Percentiles rank a stretch among this genome's conserved stretches.
These are phyloP conservation scores for Ceyx erithaca DNA, from an alignment of 2,797 vertebrate genomes.

Conservation along the genomic window DNA sequence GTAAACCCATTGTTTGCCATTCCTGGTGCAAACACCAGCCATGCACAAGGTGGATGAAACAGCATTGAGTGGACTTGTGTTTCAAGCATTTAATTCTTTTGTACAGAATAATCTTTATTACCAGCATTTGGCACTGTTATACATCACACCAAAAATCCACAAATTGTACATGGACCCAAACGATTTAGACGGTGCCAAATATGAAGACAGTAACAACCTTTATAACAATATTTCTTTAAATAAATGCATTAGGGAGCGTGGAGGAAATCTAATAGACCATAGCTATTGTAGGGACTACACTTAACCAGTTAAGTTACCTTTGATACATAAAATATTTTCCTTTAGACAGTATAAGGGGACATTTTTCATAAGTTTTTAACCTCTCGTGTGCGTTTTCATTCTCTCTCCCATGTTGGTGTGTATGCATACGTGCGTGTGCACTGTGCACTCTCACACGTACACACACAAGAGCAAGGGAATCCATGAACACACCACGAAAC, in stretches of 20 bases:
- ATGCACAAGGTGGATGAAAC: conserved; percentile 66
- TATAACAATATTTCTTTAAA: conserved; percentile 73
- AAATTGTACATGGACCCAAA: conserved; percentile 72
- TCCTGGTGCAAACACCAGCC: background rate
- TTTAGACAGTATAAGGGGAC: conserved; percentile 18
- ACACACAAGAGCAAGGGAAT: background rate
- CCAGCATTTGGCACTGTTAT: conserved; percentile 76
- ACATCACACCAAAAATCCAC: conserved; percentile 78
- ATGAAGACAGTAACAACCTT: conserved; percentile 69
- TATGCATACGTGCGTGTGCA: background rate
- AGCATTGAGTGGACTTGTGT: conserved; percentile 54
- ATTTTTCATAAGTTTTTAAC: conserved; percentile 17
- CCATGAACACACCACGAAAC: conserved; percentile 23
- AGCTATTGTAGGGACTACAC: conserved; percentile 67
- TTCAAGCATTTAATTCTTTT: conserved; percentile 80
- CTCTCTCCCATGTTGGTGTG: background rate
- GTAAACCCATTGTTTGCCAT: conserved; percentile 3
- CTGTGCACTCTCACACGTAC: background rate
- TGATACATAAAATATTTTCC: conserved; percentile 70
- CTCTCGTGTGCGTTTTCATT: background rate
- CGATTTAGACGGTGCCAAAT: conserved; percentile 66
- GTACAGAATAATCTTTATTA: conserved; percentile 79
- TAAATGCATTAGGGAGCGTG: conserved; percentile 64
- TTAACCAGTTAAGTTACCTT: conserved; percentile 75
- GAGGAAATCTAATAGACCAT: conserved; percentile 67